These are phyloP conservation scores for Silurus glanis DNA, from an alignment of 2,113 vertebrate species.

Conservation along the genomic window DNA sequence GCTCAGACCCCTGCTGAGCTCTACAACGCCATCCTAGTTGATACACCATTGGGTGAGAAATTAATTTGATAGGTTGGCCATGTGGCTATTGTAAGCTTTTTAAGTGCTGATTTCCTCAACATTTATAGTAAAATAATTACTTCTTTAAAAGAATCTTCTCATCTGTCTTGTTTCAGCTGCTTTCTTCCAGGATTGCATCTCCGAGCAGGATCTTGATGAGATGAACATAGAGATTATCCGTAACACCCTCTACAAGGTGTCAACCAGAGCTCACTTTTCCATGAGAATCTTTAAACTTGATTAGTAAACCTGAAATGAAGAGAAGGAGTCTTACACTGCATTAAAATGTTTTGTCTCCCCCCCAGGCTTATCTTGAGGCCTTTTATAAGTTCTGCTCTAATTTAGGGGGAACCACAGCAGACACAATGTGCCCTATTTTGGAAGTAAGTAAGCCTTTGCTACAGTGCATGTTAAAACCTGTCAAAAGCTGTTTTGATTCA, in stretches of 20 bases:
- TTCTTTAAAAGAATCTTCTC: neutral
- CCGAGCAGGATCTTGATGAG: conserved; percentile 97
- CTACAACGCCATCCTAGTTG: conserved; percentile 97
- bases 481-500: neutral
- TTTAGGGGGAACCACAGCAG: conserved; percentile 92
- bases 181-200: conserved; percentile 99
- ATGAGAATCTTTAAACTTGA: neutral
- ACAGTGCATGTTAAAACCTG: neutral
- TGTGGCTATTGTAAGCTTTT: neutral
- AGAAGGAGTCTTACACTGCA: neutral
- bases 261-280: neutral
- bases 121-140: neutral
- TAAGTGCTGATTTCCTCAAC: neutral
- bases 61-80: neutral
- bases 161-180: conserved; percentile 76
- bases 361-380: conserved; percentile 91
- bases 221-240: conserved; percentile 99
- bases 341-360: conserved; percentile 16
- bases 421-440: conserved; percentile 96
- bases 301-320: neutral
- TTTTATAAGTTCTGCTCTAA: conserved; percentile 97
- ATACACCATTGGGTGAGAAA: conserved; percentile 88
- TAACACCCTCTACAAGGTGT: conserved; percentile 96
- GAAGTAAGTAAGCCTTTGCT: conserved; percentile 75
- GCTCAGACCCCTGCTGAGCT: conserved; percentile 97